Percentiles rank a stretch among this genome's conserved stretches.
Conservation (phyloP, 2,888 invertebrate genomes). For the Adelognathus sp. region DNA sequence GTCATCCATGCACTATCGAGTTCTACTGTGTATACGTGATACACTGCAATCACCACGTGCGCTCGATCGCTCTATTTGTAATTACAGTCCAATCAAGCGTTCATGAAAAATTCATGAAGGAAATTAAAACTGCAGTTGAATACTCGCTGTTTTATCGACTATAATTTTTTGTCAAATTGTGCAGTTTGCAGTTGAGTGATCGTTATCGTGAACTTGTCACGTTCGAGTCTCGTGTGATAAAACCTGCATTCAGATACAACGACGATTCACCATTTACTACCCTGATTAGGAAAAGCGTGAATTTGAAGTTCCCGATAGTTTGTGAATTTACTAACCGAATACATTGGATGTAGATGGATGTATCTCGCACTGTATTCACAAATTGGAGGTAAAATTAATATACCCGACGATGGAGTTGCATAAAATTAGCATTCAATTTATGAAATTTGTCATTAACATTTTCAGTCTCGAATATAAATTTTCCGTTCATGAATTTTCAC, state of each 20-base stretch:
- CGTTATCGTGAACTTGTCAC: conserved; percentile 1
- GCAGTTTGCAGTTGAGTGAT: not conserved
- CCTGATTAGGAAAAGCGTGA: too few relatives aligned
- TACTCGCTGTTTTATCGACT: conserved; percentile 32
- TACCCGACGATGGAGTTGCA: too few relatives aligned
- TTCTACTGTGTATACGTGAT: not conserved
- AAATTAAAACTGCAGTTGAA: not conserved
- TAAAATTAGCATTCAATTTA: too few relatives aligned
- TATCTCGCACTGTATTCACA: too few relatives aligned
- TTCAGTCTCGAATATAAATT: not conserved
- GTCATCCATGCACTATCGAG: not conserved
- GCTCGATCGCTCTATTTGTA: not conserved
- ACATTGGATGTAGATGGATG: too few relatives aligned
- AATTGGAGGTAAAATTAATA: too few relatives aligned
- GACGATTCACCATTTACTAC: too few relatives aligned
- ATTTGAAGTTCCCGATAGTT: too few relatives aligned
- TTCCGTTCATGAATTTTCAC: not conserved
- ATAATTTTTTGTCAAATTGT: not conserved
- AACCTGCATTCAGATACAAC: not conserved
- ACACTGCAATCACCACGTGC: not conserved
- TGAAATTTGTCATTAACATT: too few relatives aligned
- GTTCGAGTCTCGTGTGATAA: not conserved
- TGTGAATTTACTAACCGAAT: too few relatives aligned
- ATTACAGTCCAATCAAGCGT: not conserved
- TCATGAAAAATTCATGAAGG: not conserved